Evolutionary conservation across 2,888 invertebrate species (phyloP), one percentile per base, ranked within the genome.

Genomic region (Cosmia pyralina): DNA sequence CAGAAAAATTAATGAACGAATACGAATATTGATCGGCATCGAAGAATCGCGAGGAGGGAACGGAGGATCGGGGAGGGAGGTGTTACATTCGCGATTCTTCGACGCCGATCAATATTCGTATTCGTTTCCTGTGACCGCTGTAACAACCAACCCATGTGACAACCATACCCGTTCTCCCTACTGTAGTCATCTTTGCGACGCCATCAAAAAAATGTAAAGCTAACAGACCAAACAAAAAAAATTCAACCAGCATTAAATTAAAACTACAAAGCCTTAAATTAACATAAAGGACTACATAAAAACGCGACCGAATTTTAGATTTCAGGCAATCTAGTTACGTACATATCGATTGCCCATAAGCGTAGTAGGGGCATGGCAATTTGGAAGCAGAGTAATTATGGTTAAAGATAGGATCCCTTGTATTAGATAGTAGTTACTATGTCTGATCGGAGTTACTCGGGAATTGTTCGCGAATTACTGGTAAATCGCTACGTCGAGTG

Each of bases 291-390:
- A 50, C 50, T 53, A 69, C n/a, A 71, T 62, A 74, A 75, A 76
- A 83, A 72, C n/a, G 28, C 46, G 41, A 69, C 55, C 52, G 15
- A 53, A 67, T 67, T 69, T 59, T 38, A 68, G 55, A 82, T 62
- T 58, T 60, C 65, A 55, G 53, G 11, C 72, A 58, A 77, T 70
- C 76, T 64, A 76, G 59, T 55, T 67, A 69, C 17, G n/a, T 69
- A 34, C 13, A 46, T 66, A 85, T 83, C 84, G 87, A 68, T 75
- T 81, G 75, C 28, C 66, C 62, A 77, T 80, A 82, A 80, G 62
- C 78, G 52, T 63, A 41, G 50, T 75, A 70, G 69, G 62, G 71
- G 48, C 57, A 69, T 62, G 44, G 59, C 70, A 70, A 77, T 84
- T 71, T 69, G 57, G 28, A 58, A 70, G 34, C 59, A 13, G n/a